Percentiles rank a stretch among this genome's conserved stretches.
Evolutionary conservation across 2,113 vertebrate genomes (phyloP).

Genomic region (Chionis minor): DNA sequence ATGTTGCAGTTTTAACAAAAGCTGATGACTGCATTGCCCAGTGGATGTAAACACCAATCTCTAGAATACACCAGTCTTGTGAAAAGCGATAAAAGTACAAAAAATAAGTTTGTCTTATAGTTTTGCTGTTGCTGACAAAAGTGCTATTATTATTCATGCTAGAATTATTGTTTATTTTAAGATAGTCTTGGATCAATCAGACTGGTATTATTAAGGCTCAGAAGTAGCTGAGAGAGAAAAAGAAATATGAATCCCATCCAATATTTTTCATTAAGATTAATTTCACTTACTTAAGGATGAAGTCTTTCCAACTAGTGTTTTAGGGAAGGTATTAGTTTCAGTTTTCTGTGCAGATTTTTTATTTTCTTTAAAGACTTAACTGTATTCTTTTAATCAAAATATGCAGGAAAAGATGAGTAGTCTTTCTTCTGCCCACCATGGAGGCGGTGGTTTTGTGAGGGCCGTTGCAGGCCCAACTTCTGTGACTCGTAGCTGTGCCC

Average conservation of each 20-base stretch:
- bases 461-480: rapidly evolving
- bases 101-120: not conserved
- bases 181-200: not conserved
- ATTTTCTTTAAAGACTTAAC: not conserved
- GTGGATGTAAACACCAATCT: not conserved
- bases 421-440: rapidly evolving
- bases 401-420: not conserved
- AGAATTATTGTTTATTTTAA: not conserved
- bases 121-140: not conserved
- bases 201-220: not conserved
- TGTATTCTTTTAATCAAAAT: not conserved
- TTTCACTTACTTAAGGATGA: not conserved
- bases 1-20: not conserved
- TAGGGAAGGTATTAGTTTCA: not conserved
- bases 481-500: not conserved
- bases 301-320: not conserved
- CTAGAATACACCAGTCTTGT: not conserved
- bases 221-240: not conserved
- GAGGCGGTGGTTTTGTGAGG: not conserved
- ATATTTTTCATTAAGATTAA: not conserved
- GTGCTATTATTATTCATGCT: not conserved
- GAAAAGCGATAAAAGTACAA: not conserved
- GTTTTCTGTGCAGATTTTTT: not conserved
- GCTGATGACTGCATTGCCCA: not conserved
- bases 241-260: not conserved